Base-by-base conservation (phyloP, 1,140 invertebrate species). In the Drosophila baimaii region DNA sequence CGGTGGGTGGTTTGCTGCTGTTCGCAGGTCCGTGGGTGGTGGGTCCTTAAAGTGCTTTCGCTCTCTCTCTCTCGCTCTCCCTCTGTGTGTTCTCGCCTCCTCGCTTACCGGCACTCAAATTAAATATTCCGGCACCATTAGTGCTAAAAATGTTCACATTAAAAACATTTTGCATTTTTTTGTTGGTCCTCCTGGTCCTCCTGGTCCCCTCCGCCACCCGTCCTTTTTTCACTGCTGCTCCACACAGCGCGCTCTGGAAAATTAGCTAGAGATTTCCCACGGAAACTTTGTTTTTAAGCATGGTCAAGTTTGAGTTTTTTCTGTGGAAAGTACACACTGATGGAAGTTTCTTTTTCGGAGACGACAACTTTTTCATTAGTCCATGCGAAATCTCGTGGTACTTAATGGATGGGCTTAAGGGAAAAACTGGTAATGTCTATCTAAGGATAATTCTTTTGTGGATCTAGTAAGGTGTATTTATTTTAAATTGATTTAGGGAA, bases 241-340 rank as follows among this genome's bases (percentile, higher is more conserved):
- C 15, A n/a, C 5, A 27, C n/a, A 49, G 41, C 31, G 33, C 13
- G 41, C 61, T 44, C 39, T 68, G 63, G 51, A 73, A 81, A 81
- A 78, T 77, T 68, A 64, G 43, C 37, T 47, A 55, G 54, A 65
- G 62, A 56, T 57, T 65, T 65, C 31, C 35, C 56, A 71, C 41
- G 47, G 62, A 70, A 90, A 88, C 80, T 88, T 84, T 88, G 77
- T 86, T 81, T 78, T 81, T 78, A 84, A 64, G 77, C 78, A 65
- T 70, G 82, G 81, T 78, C 81, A 86, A 86, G 69, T 86, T 77
- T 43, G 23, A 12, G 17, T 29, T 59, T 39, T 63, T 17, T 37
- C 25, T 1, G 25, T 23, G 43, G 31, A 62, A 70, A 57, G 74
- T 23, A 15, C 51, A 33, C 19, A 61, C n/a, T n/a, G 5, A 31